Base-by-base conservation (phyloP, 2,113 vertebrate genomes). In the Microcebus lehilahytsara region DNA sequence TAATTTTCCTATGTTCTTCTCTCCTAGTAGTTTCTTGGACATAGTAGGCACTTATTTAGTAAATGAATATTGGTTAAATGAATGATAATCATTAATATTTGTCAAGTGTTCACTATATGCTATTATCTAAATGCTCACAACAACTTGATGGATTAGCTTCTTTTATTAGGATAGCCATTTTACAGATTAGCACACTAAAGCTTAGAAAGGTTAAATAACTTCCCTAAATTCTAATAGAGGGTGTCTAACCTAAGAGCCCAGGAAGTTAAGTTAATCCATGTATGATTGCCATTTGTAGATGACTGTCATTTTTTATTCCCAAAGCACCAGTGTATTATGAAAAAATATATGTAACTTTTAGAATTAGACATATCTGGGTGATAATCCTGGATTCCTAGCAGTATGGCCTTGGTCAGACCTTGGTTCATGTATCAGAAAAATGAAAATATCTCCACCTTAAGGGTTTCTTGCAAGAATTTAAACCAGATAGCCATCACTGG, bases 161-260 rank as follows among this genome's bases (percentile, higher is more conserved):
- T 93, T 95, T 88, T 64, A 80, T 86, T 72, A 96, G 16, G 27
- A 71, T 64, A 12, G 22, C 49, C 8, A 84, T 77, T 91, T 84
- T 71, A 64, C 7, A 97, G 42, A 94, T 85, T 53, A 93, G 51
- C 34, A 66, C 32, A 46, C 49, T 71, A 69, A 94, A 9, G 40
- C 40, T 94, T 93, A 91, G 27, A 89, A 94, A 84, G 72, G 4
- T 56, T 84, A 91, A 89, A 9, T 56, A 46, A 89, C 40, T 95
- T 96, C 42, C 51, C 56, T 91, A 80, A 91, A 80, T 92, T 91
- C 25, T 91, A 84, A 72, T 25, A 69, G 40, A 66, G 13, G 11
- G 23, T 53, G 3, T 92, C 80, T 86, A 32, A 69, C 32, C 34
- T 78, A 96, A 51, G 20, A 86, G 27, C 23, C 25, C 60, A 81